Evolutionary conservation across 2,797 vertebrate genomes (phyloP), one percentile per base, ranked within the genome.

Genomic region (Chloroceryle amazona): DNA sequence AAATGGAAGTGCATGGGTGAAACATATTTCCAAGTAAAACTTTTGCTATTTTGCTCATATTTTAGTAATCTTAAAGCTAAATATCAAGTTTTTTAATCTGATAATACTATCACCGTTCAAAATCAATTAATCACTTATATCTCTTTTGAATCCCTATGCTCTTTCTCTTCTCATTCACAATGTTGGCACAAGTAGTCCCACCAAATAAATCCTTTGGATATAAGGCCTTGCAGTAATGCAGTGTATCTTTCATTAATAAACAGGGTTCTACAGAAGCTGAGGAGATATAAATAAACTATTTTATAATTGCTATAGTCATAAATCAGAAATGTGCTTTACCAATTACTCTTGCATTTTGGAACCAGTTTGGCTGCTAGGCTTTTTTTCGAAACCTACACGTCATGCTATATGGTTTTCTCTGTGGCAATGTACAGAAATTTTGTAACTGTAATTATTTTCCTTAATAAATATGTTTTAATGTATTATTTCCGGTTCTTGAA

Each of bases 261-360:
- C 3, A 4, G 10, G 6, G 4, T 42, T 89, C 28, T 90, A 52
- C 20, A 89, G 67, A 88, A 85, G 8, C 5, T 26, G 33, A 76
- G 39, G 57, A 22, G 21, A 35, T 87, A 81, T 66, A 63, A 93
- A 88, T 39, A 49, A 96, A 83, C 13, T 31, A 75, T 75, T 57
- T 88, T 79, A 83, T 86, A 91, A 87, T 90, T 79, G 3, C 23
- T 89, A 55, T 63, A 86, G 86, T 70, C 25, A 55, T 52, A 92
- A 91, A 91, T 78, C 61, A 94, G 55, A 89, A 93, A 76, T 72
- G 22, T 83, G 26, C 14, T 71, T 90, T 73, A 29, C 33, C 58
- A 85, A 52, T 92, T 92, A 67, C 13, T 22, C n/a, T 67, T 76
- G 15, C 7, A 54, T 84, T 87, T 88, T 76, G 26, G 21, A 85